A percentile compares a stretch with the other conserved stretches of the same genome.
Conservation (phyloP, 2,113 vertebrate species). For the Ceyx melanurus region DNA sequence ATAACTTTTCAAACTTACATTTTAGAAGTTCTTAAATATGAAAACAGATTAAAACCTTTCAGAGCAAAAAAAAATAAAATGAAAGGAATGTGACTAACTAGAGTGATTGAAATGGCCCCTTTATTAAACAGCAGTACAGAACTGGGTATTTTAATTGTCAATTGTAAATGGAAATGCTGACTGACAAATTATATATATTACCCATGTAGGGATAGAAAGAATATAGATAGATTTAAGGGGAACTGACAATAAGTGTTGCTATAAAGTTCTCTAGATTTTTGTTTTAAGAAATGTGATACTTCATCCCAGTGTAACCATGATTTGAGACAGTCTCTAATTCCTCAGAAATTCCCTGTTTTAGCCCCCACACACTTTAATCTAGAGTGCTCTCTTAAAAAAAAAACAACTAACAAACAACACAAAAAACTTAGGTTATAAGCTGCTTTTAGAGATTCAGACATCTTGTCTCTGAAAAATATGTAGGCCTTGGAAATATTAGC, state of each 20-base stretch:
- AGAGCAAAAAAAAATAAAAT: neutral
- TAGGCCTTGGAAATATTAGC: neutral
- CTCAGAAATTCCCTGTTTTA: neutral
- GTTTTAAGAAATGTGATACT: neutral
- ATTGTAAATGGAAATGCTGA: neutral
- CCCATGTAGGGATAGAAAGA: neutral
- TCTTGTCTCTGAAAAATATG: neutral
- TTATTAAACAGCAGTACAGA: neutral
- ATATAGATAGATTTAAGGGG: neutral
- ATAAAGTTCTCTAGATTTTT: neutral
- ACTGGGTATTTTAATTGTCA: neutral
- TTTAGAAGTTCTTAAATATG: neutral
- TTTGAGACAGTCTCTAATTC: neutral
- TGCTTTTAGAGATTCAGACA: neutral
- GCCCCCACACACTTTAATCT: neutral
- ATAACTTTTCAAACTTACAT: neutral
- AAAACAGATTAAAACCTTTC: neutral
- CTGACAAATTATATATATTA: neutral
- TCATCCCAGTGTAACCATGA: neutral
- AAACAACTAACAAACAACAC: too few relatives aligned
- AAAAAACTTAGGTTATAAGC: neutral
- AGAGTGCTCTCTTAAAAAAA: neutral
- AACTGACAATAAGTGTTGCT: neutral
- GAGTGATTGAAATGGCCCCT: neutral
- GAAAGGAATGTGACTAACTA: neutral